A percentile compares a stretch with the other conserved stretches of the same genome.
These are phyloP conservation scores for Prunella strophiata DNA, from an alignment of 2,797 vertebrate species.

Conservation along the genomic window DNA sequence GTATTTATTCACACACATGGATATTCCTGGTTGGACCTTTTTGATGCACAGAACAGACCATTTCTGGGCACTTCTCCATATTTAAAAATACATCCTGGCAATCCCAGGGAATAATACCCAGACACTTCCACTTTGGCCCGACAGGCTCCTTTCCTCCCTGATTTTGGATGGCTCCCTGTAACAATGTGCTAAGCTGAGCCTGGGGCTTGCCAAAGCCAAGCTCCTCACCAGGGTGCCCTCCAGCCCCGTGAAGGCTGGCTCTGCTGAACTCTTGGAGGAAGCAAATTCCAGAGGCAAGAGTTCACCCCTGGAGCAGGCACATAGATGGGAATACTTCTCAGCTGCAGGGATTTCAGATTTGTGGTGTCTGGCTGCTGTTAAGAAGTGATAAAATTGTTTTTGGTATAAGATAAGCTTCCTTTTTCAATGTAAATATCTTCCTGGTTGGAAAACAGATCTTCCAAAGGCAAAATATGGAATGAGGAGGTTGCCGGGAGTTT, in stretches of 20 bases:
- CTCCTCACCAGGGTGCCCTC: background rate
- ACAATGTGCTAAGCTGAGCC: background rate
- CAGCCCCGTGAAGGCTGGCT: background rate
- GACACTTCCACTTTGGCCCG: constrained; percentile 17
- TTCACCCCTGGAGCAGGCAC: background rate
- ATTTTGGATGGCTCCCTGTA: background rate
- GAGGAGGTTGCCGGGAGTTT: background rate
- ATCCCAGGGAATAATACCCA: background rate
- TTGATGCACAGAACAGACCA: background rate
- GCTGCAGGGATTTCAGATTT: background rate
- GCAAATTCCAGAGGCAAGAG: constrained; percentile 12
- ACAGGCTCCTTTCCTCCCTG: background rate
- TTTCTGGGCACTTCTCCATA: constrained; percentile 21
- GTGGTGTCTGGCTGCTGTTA: background rate
- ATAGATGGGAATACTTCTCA: background rate
- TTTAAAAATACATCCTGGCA: constrained; percentile 25
- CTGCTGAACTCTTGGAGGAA: background rate
- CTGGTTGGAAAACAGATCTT: background rate
- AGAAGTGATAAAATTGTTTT: background rate
- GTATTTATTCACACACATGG: background rate
- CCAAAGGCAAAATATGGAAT: background rate
- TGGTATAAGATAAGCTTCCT: background rate
- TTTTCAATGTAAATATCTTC: background rate
- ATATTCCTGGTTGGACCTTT: background rate
- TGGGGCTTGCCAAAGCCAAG: background rate